Percentiles rank a stretch among this genome's conserved stretches.
Evolutionary conservation across 2,888 invertebrate species (phyloP).

Genomic region (Eucera pruinosa): DNA sequence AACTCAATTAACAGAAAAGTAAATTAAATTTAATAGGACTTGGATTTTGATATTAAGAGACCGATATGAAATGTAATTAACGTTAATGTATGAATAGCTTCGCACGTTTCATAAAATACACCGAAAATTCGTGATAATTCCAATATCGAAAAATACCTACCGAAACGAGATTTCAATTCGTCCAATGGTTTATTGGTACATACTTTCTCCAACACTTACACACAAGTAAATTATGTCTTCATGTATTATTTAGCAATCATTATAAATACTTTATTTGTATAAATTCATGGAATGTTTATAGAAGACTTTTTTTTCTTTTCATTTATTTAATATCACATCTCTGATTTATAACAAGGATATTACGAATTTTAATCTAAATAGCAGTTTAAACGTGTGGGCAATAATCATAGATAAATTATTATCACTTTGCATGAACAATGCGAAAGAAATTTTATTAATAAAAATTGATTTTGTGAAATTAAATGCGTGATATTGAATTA

Average conservation of each 20-base stretch:
- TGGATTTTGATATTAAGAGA: conserved; percentile 46
- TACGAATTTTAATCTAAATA: too few relatives aligned
- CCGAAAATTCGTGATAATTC: conserved; percentile 48
- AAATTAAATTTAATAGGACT: conserved; percentile 49
- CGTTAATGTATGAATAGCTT: conserved; percentile 38
- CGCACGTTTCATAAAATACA: conserved; percentile 21
- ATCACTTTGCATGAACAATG: too few relatives aligned
- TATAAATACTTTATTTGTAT: too few relatives aligned
- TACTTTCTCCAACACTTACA: conserved; percentile 10
- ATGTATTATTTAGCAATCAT: too few relatives aligned
- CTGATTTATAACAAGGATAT: too few relatives aligned
- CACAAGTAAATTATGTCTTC: too few relatives aligned
- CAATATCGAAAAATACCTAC: conserved; percentile 42
- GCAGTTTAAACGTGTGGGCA: not conserved
- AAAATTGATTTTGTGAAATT: not conserved
- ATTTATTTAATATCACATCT: too few relatives aligned
- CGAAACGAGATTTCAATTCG: too few relatives aligned
- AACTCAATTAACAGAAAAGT: conserved; percentile 21
- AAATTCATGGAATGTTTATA: too few relatives aligned
- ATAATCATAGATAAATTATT: too few relatives aligned
- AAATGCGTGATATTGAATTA: too few relatives aligned
- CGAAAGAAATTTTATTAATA: not conserved
- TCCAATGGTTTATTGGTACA: conserved; percentile 33
- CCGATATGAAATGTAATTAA: conserved; percentile 51
- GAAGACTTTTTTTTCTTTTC: too few relatives aligned